phyloP scores from a whole-genome alignment of 2,888 invertebrate species.

The Zootermopsis nevadensis region DNA sequence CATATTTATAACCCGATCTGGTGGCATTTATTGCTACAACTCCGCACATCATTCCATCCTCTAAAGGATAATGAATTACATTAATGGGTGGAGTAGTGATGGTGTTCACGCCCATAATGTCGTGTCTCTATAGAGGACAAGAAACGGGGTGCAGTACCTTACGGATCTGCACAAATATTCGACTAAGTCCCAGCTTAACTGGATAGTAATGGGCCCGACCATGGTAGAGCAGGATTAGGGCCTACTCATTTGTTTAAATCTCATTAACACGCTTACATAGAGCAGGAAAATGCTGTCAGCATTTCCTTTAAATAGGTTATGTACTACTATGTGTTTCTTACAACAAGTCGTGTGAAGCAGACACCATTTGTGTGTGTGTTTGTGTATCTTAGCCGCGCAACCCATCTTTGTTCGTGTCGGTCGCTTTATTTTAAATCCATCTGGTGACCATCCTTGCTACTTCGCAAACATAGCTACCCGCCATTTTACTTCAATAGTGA shows the following conservation, averaged over 20 bases:
- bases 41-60: conserved; percentile 40
- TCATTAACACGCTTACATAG: neutral
- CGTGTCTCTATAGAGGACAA: neutral
- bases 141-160: neutral
- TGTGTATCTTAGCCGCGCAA: too few relatives aligned
- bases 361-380: too few relatives aligned
- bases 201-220: neutral
- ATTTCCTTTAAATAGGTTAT: too few relatives aligned
- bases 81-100: conserved; percentile 59
- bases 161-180: neutral
- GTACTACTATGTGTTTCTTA: too few relatives aligned
- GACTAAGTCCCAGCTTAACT: conserved; percentile 6
- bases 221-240: neutral
- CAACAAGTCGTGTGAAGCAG: too few relatives aligned
- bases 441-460: too few relatives aligned
- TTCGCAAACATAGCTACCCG: too few relatives aligned
- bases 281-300: neutral
- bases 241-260: conserved; percentile 7
- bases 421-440: too few relatives aligned
- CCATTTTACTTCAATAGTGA: too few relatives aligned
- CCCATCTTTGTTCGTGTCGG: too few relatives aligned
- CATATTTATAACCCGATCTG: conserved; percentile 50
- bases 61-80: conserved; percentile 63
- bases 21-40: conserved; percentile 47
- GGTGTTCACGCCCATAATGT: neutral